Evolutionary conservation across 2,797 vertebrate species (phyloP).

Genomic region (Gallinago stenura): DNA sequence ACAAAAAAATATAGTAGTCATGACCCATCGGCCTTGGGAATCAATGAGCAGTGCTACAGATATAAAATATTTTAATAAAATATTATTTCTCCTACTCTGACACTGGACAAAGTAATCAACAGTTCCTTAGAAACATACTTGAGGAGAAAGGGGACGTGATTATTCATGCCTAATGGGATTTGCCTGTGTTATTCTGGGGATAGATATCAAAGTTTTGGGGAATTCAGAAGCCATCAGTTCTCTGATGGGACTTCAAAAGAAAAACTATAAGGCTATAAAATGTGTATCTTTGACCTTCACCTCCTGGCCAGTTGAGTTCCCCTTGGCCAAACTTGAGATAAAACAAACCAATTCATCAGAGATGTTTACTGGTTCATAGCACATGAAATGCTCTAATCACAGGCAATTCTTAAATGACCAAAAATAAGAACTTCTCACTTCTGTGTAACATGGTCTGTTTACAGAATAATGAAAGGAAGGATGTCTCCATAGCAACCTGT

Average conservation of each 20-base stretch:
- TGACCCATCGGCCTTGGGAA: not conserved
- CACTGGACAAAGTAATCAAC: not conserved
- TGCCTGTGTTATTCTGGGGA: not conserved
- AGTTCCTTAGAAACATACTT: not conserved
- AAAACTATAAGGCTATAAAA: not conserved
- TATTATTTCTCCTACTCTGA: not conserved
- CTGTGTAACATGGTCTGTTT: slow-evolving; percentile 12
- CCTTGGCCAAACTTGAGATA: not conserved
- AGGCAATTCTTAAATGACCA: slow-evolving; percentile 11
- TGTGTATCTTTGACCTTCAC: not conserved
- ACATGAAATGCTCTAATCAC: not conserved
- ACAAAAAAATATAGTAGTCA: not conserved
- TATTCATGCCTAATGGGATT: not conserved
- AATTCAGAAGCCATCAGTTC: not conserved
- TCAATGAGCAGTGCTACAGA: not conserved
- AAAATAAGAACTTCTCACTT: slow-evolving; percentile 14
- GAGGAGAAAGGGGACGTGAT: not conserved
- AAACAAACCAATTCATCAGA: not conserved
- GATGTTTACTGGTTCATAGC: not conserved
- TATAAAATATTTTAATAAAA: not conserved
- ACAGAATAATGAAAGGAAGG: slow-evolving; percentile 29
- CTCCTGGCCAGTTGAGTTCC: not conserved
- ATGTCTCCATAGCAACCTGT: slow-evolving; percentile 65
- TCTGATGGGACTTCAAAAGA: not conserved
- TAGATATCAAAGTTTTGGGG: not conserved